Evolutionary conservation across 2,113 vertebrate genomes (phyloP), one percentile per base, ranked within the genome.

Genomic region (Synodontis membranacea): DNA sequence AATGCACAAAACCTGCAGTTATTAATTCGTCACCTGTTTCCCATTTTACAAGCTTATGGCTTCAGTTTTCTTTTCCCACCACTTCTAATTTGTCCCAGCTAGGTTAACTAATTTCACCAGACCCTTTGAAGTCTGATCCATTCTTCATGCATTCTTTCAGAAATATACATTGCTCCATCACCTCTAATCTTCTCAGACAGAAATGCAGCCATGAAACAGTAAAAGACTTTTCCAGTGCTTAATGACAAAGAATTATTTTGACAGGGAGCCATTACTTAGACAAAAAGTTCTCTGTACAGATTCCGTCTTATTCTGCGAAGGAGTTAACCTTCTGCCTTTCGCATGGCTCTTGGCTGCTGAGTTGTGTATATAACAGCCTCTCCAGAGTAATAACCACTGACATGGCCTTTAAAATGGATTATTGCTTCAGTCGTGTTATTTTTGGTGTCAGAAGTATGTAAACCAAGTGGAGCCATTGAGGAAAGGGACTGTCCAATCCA

Each of bases 371-470:
- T 82, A 84, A 78, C 66, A 23, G 50, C 50, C 88, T 88, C 88
- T 86, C 89, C 34, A 56, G 75, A 78, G 88, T 82, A 88, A 91
- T 89, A 89, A 83, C 82, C 64, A 91, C 86, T 75, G 81, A 90
- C 89, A 90, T 50, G 72, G 83, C 85, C 88, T 89, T 88, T 87
- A 90, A 87, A 88, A 86, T 87, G 88, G 74, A 87, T 89, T 88
- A 90, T 80, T 90, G 86, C 86, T 87, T 87, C 64, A 86, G 86
- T 76, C 52, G 58, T 87, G 62, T 88, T 87, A 89, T 89, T 88
- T 86, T 90, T 86, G 81, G 75, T 86, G 58, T 87, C 82, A 75
- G 52, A 89, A 87, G 74, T 86, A 89, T 90, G 89, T 86, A 82
- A 92, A 87, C 84, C 86, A 28, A 86, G 72, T 54, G 52, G 84